Conservation (phyloP, 1,140 invertebrate species). For the Microplitis demolitor region DNA sequence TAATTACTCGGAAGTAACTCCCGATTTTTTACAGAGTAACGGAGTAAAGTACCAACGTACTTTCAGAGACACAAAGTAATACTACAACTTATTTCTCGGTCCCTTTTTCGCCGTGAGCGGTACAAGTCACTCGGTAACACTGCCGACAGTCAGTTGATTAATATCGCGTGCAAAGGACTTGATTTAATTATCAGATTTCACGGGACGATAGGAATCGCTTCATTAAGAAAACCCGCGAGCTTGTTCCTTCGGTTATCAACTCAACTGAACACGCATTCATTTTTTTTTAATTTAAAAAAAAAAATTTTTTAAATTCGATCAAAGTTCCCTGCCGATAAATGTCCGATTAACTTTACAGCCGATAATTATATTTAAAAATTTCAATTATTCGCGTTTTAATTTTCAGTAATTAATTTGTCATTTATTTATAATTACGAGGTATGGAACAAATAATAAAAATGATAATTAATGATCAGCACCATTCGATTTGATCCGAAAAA, state of each 20-base stretch:
- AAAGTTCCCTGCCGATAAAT: too few relatives aligned
- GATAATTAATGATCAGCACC: conserved; percentile 30
- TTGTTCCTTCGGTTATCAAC: background rate
- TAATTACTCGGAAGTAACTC: background rate
- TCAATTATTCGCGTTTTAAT: too few relatives aligned
- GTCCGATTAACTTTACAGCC: too few relatives aligned
- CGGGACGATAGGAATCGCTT: conserved; percentile 45
- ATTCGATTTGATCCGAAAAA: conserved; percentile 44
- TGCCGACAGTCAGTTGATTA: conserved; percentile 37
- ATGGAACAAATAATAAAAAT: conserved; percentile 1
- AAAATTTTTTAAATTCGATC: too few relatives aligned
- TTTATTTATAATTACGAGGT: too few relatives aligned
- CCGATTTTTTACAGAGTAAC: too few relatives aligned
- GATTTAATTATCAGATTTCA: conserved; percentile 54
- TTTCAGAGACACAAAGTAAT: background rate
- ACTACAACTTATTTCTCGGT: too few relatives aligned
- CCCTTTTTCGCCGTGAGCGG: background rate
- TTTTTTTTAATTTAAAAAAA: background rate
- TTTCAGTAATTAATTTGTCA: too few relatives aligned
- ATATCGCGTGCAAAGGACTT: conserved; percentile 36
- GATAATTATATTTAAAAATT: too few relatives aligned
- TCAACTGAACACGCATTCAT: background rate
- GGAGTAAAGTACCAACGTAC: too few relatives aligned
- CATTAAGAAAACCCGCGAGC: conserved; percentile 37
- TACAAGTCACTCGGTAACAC: conserved; percentile 2